These are phyloP conservation scores for Hedychridium roseum DNA, from an alignment of 2,888 invertebrate genomes.

Conservation along the genomic window DNA sequence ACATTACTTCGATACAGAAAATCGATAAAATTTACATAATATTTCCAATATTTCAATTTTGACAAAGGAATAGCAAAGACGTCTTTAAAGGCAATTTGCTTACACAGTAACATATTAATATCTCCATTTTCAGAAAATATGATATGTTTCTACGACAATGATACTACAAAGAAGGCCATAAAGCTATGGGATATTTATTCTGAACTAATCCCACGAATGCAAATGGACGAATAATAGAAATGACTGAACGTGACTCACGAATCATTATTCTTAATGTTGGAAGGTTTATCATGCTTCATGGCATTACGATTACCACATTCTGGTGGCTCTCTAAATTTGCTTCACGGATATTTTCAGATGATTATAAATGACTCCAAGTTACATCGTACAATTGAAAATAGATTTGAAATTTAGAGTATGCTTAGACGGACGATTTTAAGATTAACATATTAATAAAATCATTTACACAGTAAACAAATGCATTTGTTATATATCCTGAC, in stretches of 20 bases:
- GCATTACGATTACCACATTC: conserved; percentile 60
- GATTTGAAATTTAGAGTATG: conserved; percentile 2
- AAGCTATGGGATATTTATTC: conserved; percentile 49
- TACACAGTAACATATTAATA: conserved; percentile 15
- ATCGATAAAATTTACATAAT: conserved; percentile 26
- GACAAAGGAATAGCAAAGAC: background rate
- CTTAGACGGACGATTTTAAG: conserved; percentile 3
- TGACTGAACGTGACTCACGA: conserved; percentile 30
- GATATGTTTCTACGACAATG: conserved; percentile 45
- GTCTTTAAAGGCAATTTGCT: conserved; percentile 16
- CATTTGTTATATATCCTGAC: too few species aligned
- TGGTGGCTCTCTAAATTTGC: conserved; percentile 60
- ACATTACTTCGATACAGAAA: conserved; percentile 21
- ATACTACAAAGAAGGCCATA: conserved; percentile 48
- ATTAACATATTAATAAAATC: conserved; percentile 2
- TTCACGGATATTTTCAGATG: conserved; percentile 39
- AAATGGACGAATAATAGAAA: conserved; percentile 35
- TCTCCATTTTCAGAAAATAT: conserved; percentile 15
- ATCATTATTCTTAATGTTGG: conserved; percentile 38
- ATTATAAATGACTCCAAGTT: too few species aligned
- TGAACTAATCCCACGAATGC: conserved; percentile 41
- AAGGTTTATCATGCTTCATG: conserved; percentile 60
- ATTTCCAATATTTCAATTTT: conserved; percentile 10
- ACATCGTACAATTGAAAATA: too few species aligned
- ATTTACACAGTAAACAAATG: too few species aligned